These are phyloP conservation scores for Cydia amplana DNA, from an alignment of 1,140 invertebrate genomes.

Conservation along the genomic window DNA sequence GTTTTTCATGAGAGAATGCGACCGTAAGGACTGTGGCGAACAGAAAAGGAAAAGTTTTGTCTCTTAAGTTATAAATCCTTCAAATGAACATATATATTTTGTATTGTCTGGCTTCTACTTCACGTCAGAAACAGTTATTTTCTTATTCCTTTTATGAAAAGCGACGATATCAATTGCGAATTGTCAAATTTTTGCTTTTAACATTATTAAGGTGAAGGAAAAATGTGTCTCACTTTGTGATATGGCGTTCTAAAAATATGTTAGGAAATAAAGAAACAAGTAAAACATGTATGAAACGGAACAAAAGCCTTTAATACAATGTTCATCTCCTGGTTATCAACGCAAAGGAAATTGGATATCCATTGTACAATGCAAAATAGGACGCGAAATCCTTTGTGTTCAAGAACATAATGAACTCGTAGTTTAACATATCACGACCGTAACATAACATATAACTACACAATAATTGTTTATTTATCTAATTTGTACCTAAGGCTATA, in stretches of 20 bases:
- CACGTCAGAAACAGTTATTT: no score
- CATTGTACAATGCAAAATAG: constrained; percentile 6
- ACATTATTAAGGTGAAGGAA: neutral
- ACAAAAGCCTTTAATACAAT: neutral
- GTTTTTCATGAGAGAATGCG: neutral
- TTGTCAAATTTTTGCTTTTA: no score
- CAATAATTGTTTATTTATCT: no score
- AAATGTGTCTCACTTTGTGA: neutral
- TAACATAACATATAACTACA: neutral
- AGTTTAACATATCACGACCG: neutral
- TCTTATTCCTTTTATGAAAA: neutral
- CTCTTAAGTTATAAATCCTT: no score
- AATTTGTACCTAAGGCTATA: neutral
- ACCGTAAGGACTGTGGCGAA: no score
- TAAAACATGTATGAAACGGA: neutral
- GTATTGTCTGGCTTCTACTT: no score
- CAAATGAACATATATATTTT: no score
- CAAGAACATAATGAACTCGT: neutral
- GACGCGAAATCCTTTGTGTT: constrained; percentile 9
- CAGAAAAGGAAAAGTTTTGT: no score
- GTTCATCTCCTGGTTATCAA: constrained; percentile 7
- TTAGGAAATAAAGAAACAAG: neutral
- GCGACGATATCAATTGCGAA: no score
- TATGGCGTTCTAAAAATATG: neutral
- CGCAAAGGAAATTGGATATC: constrained; percentile 13